Evolutionary conservation across 2,797 vertebrate species (phyloP).

Genomic region (Vipera ursinii): DNA sequence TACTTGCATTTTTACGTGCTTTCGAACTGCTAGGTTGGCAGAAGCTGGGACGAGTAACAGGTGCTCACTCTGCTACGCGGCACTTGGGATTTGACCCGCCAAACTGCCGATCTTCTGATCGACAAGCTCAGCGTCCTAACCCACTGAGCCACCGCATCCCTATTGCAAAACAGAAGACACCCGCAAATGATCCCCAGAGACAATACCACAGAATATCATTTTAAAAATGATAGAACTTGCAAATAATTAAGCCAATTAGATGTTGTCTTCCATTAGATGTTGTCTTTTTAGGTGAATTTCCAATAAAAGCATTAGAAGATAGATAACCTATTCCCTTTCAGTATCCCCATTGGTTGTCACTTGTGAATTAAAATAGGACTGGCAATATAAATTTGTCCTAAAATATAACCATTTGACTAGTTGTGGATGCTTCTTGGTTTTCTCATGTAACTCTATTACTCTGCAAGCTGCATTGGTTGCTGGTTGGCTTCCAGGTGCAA

Average conservation of each 20-base stretch:
- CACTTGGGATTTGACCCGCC: too few species aligned
- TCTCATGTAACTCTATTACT: background rate
- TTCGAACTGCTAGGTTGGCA: too few species aligned
- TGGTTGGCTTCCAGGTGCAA: background rate
- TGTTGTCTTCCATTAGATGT: background rate
- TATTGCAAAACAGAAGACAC: background rate
- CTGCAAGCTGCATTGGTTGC: background rate
- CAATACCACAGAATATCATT: background rate
- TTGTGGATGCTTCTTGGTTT: background rate
- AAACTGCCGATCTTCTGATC: too few species aligned
- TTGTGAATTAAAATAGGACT: background rate
- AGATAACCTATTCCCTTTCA: background rate
- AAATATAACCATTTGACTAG: background rate
- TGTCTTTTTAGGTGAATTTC: background rate
- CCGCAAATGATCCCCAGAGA: background rate
- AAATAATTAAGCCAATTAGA: background rate
- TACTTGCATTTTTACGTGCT: too few species aligned
- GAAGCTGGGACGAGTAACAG: too few species aligned
- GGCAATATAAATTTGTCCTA: background rate
- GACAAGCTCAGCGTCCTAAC: too few species aligned
- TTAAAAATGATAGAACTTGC: background rate
- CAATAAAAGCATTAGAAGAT: background rate
- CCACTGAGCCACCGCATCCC: too few species aligned
- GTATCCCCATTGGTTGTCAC: background rate
- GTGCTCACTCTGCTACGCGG: too few species aligned